These are phyloP conservation scores for Tapirus indicus DNA, from an alignment of 2,797 vertebrate species.

Conservation along the genomic window DNA sequence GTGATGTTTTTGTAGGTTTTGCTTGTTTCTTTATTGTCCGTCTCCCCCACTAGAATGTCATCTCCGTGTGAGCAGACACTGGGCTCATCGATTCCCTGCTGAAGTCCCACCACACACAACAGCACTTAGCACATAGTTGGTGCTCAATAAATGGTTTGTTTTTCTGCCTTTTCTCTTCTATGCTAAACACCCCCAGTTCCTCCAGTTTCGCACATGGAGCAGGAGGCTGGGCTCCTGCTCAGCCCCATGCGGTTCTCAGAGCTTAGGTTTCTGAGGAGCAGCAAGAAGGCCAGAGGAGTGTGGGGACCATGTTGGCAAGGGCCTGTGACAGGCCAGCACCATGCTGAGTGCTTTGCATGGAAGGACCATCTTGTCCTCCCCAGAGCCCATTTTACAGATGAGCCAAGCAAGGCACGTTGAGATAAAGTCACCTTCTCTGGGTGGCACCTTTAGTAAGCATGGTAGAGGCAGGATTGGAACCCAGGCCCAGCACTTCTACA, in stretches of 20 bases:
- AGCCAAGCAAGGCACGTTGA: neutral
- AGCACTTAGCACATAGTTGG: neutral
- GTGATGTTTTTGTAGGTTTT: neutral
- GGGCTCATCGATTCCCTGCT: neutral
- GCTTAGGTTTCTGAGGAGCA: neutral
- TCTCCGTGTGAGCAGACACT: neutral
- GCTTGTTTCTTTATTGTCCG: neutral
- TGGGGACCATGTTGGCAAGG: fast-evolving
- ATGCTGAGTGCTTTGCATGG: fast-evolving
- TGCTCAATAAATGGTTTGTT: neutral
- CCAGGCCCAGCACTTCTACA: neutral
- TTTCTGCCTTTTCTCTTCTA: neutral
- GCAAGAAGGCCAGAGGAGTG: fast-evolving
- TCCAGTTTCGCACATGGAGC: fast-evolving
- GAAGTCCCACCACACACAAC: neutral
- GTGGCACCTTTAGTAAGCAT: neutral
- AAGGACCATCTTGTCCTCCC: fast-evolving
- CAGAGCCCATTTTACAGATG: neutral
- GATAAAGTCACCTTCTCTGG: neutral
- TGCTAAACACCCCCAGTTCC: neutral
- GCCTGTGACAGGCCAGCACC: neutral
- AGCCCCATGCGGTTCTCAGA: neutral
- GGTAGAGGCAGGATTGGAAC: neutral
- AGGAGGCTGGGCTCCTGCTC: neutral
- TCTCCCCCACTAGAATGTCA: neutral